These are phyloP conservation scores for Lophura nycthemera DNA, from an alignment of 2,113 vertebrate genomes.

Conservation along the genomic window DNA sequence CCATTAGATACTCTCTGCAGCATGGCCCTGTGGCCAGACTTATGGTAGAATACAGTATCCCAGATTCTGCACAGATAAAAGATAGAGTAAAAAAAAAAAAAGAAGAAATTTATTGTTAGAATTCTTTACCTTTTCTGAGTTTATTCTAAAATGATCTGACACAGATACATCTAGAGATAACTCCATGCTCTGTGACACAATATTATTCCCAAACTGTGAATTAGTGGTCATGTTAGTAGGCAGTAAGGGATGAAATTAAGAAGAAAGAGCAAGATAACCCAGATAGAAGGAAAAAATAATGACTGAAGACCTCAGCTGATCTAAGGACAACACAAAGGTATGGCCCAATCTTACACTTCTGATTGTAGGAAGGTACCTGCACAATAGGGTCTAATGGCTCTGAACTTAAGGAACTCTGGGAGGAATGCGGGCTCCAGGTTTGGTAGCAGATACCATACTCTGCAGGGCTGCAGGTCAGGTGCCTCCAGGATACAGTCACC, in stretches of 20 bases:
- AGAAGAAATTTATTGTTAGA: not conserved
- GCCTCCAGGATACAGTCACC: not conserved
- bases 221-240: not conserved
- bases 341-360: not conserved
- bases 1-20: not conserved
- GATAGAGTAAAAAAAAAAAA: not conserved
- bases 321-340: not conserved
- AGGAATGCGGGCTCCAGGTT: not conserved
- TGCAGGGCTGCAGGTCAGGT: not conserved
- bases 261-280: not conserved
- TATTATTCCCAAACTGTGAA: not conserved
- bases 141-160: not conserved
- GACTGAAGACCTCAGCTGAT: not conserved
- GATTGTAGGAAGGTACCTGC: not conserved
- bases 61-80: not conserved
- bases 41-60: not conserved
- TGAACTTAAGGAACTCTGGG: not conserved
- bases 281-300: not conserved
- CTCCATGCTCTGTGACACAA: too few relatives aligned
- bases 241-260: not conserved
- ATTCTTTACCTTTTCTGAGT: not conserved
- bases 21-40: not conserved
- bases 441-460: not conserved
- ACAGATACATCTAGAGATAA: too few relatives aligned
- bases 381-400: not conserved